phyloP scores from a whole-genome alignment of 2,797 vertebrate genomes.

The Gallirallus australis region DNA sequence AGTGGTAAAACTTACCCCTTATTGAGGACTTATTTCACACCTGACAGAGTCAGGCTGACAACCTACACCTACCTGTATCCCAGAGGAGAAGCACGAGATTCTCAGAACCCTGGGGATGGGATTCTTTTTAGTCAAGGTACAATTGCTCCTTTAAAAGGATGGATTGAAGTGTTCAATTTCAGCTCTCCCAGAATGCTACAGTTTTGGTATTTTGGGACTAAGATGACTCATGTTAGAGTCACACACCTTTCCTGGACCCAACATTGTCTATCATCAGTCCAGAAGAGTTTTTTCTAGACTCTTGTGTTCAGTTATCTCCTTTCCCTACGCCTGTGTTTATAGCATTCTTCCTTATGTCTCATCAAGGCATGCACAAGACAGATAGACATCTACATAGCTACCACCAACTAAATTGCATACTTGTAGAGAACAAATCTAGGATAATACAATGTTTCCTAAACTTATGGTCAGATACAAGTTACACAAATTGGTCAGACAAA shows the following conservation, averaged over 20 bases:
- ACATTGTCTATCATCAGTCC: neutral
- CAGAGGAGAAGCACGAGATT: too few relatives aligned
- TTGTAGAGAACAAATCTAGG: neutral
- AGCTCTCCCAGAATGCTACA: neutral
- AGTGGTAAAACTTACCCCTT: neutral
- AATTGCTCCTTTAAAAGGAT: neutral
- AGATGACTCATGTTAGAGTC: fast-evolving
- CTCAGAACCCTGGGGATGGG: neutral
- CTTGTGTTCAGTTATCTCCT: neutral
- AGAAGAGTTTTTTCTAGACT: neutral
- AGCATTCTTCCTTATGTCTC: neutral
- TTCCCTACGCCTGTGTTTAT: neutral
- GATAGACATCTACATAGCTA: neutral
- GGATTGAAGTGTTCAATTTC: neutral
- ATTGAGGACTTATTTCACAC: fast-evolving
- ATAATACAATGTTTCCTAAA: neutral
- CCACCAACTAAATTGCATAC: neutral
- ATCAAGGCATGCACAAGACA: fast-evolving
- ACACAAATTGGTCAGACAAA: neutral
- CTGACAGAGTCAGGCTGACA: neutral
- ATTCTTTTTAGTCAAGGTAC: neutral
- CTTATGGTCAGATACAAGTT: fast-evolving
- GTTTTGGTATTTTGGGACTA: neutral
- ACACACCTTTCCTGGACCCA: neutral
- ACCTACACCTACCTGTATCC: neutral